These are phyloP conservation scores for Dasyornis broadbenti DNA, from an alignment of 2,113 vertebrate species.

Conservation along the genomic window DNA sequence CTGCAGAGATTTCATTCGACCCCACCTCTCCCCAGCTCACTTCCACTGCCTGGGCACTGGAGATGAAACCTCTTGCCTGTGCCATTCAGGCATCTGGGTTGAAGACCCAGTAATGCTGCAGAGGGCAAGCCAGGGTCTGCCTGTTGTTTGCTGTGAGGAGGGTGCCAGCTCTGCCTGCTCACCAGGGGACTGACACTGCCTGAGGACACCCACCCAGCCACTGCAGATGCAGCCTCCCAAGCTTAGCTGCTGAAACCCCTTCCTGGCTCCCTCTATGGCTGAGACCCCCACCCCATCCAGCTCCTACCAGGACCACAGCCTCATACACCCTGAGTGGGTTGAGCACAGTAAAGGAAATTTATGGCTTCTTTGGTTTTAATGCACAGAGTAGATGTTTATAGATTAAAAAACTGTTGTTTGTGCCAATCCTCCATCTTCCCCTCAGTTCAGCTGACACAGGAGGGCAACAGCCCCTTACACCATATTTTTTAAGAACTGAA, in stretches of 20 bases:
- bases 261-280: accelerated
- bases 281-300: background rate
- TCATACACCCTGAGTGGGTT: accelerated
- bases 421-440: background rate
- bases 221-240: background rate
- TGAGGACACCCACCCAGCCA: accelerated
- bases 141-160: background rate
- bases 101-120: background rate
- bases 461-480: background rate
- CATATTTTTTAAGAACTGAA: background rate
- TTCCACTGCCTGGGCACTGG: background rate
- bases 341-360: background rate
- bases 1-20: background rate
- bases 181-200: accelerated
- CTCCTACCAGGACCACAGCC: background rate
- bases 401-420: background rate
- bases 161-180: background rate
- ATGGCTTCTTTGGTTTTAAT: background rate
- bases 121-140: background rate
- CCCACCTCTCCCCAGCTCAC: background rate
- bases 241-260: background rate
- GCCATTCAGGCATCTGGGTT: background rate
- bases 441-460: background rate
- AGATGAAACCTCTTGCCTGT: background rate
- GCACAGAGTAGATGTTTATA: background rate